Percentiles rank a stretch among this genome's conserved stretches.
Conservation (phyloP, 2,797 vertebrate species). For the Lateolabrax maculatus region DNA sequence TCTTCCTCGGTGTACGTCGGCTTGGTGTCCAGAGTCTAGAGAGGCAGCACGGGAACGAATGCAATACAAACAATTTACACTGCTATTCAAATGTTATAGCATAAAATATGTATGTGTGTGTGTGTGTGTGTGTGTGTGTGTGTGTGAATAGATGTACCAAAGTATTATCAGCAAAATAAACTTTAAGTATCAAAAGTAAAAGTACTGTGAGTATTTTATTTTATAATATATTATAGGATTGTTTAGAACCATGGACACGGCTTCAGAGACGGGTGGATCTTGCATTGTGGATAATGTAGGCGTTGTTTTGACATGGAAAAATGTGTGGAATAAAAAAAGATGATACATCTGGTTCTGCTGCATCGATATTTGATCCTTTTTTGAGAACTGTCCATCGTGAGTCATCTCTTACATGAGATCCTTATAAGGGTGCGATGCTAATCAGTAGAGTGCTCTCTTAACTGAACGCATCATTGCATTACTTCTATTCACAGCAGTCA, state of each 20-base stretch:
- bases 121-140: too few species aligned
- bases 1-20: conserved; percentile 91
- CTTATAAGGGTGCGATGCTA: background rate
- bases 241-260: too few species aligned
- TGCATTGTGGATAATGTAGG: background rate
- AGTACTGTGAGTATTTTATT: too few species aligned
- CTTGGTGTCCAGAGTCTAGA: conserved; percentile 89
- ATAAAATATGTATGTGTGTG: too few species aligned
- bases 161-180: too few species aligned
- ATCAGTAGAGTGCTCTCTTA: background rate
- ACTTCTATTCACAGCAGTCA: background rate
- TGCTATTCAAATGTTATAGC: background rate
- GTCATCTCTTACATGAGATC: too few species aligned
- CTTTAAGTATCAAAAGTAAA: too few species aligned
- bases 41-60: background rate
- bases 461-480: background rate
- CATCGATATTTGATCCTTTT: background rate
- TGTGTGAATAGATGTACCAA: too few species aligned
- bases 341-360: background rate
- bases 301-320: background rate
- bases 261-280: too few species aligned
- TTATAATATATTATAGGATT: too few species aligned
- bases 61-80: background rate
- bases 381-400: background rate
- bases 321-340: background rate